Conservation (phyloP, 2,113 vertebrate genomes). For the Agapornis roseicollis region DNA sequence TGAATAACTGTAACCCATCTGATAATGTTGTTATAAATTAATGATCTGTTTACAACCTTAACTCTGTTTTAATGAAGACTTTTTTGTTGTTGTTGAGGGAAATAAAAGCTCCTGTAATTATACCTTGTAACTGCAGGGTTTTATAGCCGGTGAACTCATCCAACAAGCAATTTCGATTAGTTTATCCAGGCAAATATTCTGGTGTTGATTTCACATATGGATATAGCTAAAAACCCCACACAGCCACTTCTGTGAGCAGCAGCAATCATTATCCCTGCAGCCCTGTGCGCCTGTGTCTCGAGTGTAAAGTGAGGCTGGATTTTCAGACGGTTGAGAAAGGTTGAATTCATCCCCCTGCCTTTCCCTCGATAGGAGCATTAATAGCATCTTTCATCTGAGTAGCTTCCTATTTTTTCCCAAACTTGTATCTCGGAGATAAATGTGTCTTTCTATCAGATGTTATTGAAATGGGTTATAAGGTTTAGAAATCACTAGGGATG, state of each 20-base stretch:
- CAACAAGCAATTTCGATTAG: conserved; percentile 68
- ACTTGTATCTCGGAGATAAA: conserved; percentile 29
- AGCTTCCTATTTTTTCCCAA: conserved; percentile 7
- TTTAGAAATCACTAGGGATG: conserved; percentile 32
- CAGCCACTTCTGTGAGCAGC: not conserved
- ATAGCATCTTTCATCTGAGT: conserved; percentile 20
- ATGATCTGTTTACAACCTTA: conserved; percentile 71
- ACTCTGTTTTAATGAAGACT: conserved; percentile 67
- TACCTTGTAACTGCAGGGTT: conserved; percentile 66
- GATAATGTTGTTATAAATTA: conserved; percentile 72
- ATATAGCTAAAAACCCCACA: not conserved
- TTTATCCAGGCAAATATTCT: conserved; percentile 67
- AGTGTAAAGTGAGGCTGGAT: not conserved
- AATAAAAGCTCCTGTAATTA: conserved; percentile 66
- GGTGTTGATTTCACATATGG: conserved; percentile 44
- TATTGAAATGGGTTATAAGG: conserved; percentile 37
- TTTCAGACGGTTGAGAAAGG: not conserved
- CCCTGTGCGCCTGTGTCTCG: not conserved
- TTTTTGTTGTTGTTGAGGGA: conserved; percentile 48
- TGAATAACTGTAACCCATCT: conserved; percentile 70
- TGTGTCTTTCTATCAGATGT: conserved; percentile 14
- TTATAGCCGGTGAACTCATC: conserved; percentile 62
- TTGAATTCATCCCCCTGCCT: not conserved
- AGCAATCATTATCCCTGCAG: conserved; percentile 41
- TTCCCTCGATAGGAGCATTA: not conserved